Percentiles rank a stretch among this genome's conserved stretches.
These are phyloP conservation scores for Seriola quinqueradiata DNA, from an alignment of 2,113 vertebrate genomes.

Conservation along the genomic window DNA sequence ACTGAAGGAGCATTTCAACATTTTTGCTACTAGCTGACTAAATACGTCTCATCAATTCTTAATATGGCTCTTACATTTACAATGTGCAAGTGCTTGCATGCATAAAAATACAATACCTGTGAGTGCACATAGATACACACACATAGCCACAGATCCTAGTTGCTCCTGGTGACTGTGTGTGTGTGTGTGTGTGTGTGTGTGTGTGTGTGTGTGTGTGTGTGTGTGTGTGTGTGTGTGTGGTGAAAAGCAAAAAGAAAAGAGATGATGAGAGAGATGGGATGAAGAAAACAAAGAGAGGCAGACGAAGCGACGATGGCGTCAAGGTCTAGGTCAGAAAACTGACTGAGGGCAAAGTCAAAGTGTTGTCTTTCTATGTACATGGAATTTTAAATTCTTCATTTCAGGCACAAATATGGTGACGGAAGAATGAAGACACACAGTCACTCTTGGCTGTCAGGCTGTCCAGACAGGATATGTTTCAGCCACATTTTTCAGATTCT, in stretches of 20 bases:
- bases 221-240: neutral
- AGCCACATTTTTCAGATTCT: neutral
- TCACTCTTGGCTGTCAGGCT: neutral
- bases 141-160: slow-evolving; percentile 1
- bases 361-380: neutral
- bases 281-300: neutral
- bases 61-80: too few species aligned
- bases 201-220: neutral
- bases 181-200: neutral
- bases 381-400: neutral
- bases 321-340: slow-evolving; percentile 2
- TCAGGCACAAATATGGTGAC: neutral
- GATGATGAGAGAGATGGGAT: neutral
- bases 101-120: slow-evolving; percentile 11
- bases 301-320: slow-evolving; percentile 8
- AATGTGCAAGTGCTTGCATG: slow-evolving; percentile 23
- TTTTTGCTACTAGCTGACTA: too few species aligned
- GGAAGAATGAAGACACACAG: neutral
- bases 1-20: too few species aligned
- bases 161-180: slow-evolving; percentile 6
- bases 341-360: neutral
- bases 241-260: neutral
- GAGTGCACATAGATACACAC: slow-evolving; percentile 33
- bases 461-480: neutral
- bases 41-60: too few species aligned